Conservation (phyloP, 2,888 invertebrate genomes). For the Andrena dorsata region DNA sequence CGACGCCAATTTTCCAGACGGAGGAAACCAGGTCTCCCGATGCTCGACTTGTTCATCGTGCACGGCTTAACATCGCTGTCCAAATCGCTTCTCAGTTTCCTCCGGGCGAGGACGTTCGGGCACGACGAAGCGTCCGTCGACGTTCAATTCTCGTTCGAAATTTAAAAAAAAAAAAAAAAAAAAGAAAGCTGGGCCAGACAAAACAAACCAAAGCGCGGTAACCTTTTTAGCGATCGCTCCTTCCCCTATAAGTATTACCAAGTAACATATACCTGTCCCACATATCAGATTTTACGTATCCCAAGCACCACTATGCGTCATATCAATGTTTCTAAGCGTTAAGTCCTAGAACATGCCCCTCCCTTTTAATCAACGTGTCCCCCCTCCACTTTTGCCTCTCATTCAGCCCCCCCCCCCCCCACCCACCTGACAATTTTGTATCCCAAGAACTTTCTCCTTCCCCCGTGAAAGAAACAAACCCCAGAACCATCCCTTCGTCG, state of each 20-base stretch:
- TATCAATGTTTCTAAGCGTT: constrained; percentile 82
- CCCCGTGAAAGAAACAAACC: not conserved
- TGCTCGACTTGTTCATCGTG: not conserved
- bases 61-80: not conserved
- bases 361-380: constrained; percentile 10
- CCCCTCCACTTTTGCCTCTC: constrained; percentile 9
- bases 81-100: not conserved
- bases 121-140: constrained; percentile 1
- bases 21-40: not conserved
- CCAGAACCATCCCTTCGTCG: not conserved
- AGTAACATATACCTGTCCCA: constrained; percentile 80
- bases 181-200: constrained; percentile 62
- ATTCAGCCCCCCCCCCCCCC: constrained; percentile 35
- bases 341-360: constrained; percentile 40
- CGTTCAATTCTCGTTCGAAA: constrained; percentile 26
- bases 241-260: constrained; percentile 81
- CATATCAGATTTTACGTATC: constrained; percentile 84
- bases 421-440: not conserved
- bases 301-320: constrained; percentile 79
- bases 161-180: not conserved
- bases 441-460: not conserved
- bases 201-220: constrained; percentile 79
- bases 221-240: constrained; percentile 78
- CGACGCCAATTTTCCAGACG: constrained; percentile 10
- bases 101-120: not conserved